Conservation (phyloP, 2,113 vertebrate genomes). For the Opisthocomus hoazin region DNA sequence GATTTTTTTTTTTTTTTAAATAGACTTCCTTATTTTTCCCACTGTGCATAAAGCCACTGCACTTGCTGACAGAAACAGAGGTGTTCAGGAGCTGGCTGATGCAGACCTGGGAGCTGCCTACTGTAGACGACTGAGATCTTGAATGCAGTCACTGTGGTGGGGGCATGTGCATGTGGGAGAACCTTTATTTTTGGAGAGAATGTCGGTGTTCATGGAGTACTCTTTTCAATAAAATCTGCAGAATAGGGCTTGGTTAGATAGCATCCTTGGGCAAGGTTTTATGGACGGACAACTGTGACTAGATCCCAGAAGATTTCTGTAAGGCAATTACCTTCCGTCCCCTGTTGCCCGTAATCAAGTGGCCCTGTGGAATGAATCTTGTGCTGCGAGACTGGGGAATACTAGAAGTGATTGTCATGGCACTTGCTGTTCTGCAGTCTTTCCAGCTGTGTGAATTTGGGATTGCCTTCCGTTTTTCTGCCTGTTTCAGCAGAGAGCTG, state of each 20-base stretch:
- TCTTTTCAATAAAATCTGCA: neutral
- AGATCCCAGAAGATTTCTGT: neutral
- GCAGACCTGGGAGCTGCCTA: neutral
- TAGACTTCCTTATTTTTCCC: neutral
- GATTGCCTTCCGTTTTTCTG: neutral
- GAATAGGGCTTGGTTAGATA: neutral
- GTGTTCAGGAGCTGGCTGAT: neutral
- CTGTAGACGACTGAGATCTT: neutral
- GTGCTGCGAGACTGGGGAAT: neutral
- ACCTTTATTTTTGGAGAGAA: neutral
- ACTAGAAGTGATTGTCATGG: neutral
- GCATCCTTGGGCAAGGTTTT: neutral
- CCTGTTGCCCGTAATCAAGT: neutral
- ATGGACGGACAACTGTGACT: neutral
- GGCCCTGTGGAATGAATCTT: neutral
- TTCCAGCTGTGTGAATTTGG: neutral
- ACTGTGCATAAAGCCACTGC: neutral
- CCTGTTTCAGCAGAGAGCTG: neutral
- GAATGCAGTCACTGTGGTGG: neutral
- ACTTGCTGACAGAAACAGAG: neutral
- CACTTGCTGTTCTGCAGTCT: neutral
- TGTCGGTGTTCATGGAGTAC: neutral
- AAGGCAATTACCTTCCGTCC: too few relatives aligned
- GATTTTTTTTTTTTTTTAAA: neutral
- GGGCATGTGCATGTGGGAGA: neutral